Conservation (phyloP, 2,888 invertebrate genomes). For the Tetheella fluctuosa region DNA sequence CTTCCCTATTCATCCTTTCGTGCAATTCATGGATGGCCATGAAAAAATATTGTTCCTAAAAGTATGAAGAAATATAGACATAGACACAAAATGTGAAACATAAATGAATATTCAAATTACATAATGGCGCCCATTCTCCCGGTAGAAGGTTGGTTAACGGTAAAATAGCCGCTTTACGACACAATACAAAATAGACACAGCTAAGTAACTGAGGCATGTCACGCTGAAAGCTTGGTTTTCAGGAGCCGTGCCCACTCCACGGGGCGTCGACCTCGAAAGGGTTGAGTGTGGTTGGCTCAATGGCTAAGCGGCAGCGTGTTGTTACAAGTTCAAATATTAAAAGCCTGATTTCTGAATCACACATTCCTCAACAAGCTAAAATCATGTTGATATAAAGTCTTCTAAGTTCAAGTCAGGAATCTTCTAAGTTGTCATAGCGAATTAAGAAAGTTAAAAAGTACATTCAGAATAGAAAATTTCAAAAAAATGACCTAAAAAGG, state of each 20-base stretch:
- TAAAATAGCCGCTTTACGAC: constrained; percentile 26
- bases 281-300: constrained; percentile 42
- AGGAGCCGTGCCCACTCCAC: constrained; percentile 72
- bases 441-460: too few species aligned
- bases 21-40: neutral
- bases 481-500: too few species aligned
- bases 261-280: constrained; percentile 71
- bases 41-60: neutral
- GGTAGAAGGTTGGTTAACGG: constrained; percentile 20
- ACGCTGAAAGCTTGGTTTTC: constrained; percentile 67
- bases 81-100: neutral
- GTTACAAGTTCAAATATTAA: neutral
- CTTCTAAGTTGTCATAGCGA: too few species aligned
- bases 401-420: too few species aligned
- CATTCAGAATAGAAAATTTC: too few species aligned
- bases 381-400: neutral
- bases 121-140: constrained; percentile 28
- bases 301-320: constrained; percentile 27
- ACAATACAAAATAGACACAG: constrained; percentile 32
- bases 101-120: constrained; percentile 17
- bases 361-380: neutral
- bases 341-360: too few species aligned
- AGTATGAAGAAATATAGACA: neutral
- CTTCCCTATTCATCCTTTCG: too few species aligned
- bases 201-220: constrained; percentile 48